Evolutionary conservation across 2,113 vertebrate species (phyloP).

Genomic region (Ariopsis seemanni): DNA sequence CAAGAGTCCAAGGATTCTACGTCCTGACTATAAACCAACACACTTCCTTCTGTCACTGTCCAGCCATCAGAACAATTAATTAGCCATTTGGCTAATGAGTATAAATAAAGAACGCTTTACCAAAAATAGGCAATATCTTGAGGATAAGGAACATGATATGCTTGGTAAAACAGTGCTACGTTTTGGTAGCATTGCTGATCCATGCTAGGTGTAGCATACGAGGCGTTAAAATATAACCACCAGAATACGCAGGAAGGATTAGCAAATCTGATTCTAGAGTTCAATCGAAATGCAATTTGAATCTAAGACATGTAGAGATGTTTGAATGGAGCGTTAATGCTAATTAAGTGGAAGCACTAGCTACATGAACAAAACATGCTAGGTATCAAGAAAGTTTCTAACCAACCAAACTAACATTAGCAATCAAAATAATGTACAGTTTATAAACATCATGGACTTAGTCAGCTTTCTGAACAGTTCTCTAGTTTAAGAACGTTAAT

Average conservation of each 20-base stretch:
- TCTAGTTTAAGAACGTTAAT: neutral
- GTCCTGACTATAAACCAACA: neutral
- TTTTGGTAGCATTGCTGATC: neutral
- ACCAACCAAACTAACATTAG: too few relatives aligned
- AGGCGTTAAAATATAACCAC: neutral
- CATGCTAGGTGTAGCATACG: neutral
- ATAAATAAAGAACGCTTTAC: neutral
- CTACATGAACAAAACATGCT: neutral
- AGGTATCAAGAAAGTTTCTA: too few relatives aligned
- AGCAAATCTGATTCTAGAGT: neutral
- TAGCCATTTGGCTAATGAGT: neutral
- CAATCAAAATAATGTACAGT: too few relatives aligned
- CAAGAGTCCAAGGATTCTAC: neutral
- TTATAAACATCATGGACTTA: neutral
- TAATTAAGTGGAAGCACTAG: neutral
- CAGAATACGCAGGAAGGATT: neutral
- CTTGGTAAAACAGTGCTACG: neutral
- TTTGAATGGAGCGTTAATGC: neutral
- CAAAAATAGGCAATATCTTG: neutral
- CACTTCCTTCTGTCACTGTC: neutral
- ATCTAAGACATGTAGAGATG: neutral
- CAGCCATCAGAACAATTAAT: neutral
- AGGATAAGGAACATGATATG: neutral
- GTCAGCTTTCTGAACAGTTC: neutral
- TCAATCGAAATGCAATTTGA: neutral